Evolutionary conservation across 2,797 vertebrate genomes (phyloP).

Genomic region (Dryobates pubescens): DNA sequence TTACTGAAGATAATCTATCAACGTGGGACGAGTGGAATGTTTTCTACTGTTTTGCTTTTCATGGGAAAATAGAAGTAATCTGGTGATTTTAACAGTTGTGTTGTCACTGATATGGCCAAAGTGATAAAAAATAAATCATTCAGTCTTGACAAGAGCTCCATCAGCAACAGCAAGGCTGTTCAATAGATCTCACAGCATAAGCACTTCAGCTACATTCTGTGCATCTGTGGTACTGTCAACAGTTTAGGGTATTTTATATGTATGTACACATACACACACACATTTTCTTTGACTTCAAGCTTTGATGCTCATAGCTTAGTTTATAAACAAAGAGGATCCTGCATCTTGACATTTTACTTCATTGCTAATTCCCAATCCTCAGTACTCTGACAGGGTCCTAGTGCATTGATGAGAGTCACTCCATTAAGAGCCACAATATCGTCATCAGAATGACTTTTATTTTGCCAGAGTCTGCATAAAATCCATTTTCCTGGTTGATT

Average conservation of each 20-base stretch:
- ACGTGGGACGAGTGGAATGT: slow-evolving; percentile 53
- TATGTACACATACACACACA: background rate
- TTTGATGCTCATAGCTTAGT: slow-evolving; percentile 5
- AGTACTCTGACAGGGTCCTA: background rate
- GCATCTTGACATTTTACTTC: background rate
- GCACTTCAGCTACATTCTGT: background rate
- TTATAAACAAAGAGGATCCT: slow-evolving; percentile 39
- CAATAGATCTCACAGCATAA: slow-evolving; percentile 49
- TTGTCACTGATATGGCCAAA: slow-evolving; percentile 31
- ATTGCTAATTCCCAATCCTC: background rate
- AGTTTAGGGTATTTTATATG: background rate
- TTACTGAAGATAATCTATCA: background rate
- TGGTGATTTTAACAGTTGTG: slow-evolving; percentile 55
- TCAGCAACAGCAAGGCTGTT: slow-evolving; percentile 51
- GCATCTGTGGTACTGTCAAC: slow-evolving; percentile 16
- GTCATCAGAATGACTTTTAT: background rate
- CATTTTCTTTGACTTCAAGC: slow-evolving; percentile 7
- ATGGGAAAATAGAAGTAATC: slow-evolving; percentile 47
- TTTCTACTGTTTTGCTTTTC: slow-evolving; percentile 61
- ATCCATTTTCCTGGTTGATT: background rate
- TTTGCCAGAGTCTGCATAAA: background rate
- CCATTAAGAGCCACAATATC: background rate
- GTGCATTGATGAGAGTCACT: background rate
- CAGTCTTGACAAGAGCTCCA: slow-evolving; percentile 55
- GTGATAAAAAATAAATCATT: slow-evolving; percentile 48